Evolutionary conservation across 2,797 vertebrate species (phyloP), one percentile per base, ranked within the genome.

Genomic region (Silurus aristotelis): DNA sequence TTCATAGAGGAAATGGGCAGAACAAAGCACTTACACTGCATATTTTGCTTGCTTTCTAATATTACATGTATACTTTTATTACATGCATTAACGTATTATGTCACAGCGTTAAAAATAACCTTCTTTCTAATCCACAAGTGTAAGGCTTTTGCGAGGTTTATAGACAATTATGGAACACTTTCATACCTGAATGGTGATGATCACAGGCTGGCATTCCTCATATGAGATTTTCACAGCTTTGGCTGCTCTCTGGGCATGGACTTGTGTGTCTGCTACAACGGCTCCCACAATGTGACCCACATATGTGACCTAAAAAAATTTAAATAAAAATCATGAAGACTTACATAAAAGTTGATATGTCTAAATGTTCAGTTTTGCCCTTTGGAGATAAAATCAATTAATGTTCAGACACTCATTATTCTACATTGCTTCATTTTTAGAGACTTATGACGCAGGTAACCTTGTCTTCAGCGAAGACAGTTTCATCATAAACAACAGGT

Each of bases 201-300:
- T 22, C 48, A 98, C 88, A 3, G 97, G 94, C 70, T 91, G 91
- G 75, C 97, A 94, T 31, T 98, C 97, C 66, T 98, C 94, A 13
- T 99, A 99, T 56, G 92, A 89, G 80, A 99, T 90, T 92, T 91
- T 97, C 66, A 99, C 95, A 1, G 92, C 94, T 87, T 93, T 97
- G 75, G 96, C 96, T 0, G 97, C 98, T 91, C 95, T 95, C 88
- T 97, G 97, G 20, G 98, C 97, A 3, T 97, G 96, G 60, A 96
- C 93, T 87, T 97, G 96, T 3, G 97, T 97, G 88, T 99, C 96
- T 0, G 98, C 96, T 12, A 99, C 94, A 87, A 98, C 94, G 0
- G 96, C 98, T 0, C 97, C 97, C 0, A 99, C 96, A 89, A 99
- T 94, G 20, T 99, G 97, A 66, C 98, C 98, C 68, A 99, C 92